phyloP scores from a whole-genome alignment of 2,888 invertebrate genomes.

The Epinotia bilunana region DNA sequence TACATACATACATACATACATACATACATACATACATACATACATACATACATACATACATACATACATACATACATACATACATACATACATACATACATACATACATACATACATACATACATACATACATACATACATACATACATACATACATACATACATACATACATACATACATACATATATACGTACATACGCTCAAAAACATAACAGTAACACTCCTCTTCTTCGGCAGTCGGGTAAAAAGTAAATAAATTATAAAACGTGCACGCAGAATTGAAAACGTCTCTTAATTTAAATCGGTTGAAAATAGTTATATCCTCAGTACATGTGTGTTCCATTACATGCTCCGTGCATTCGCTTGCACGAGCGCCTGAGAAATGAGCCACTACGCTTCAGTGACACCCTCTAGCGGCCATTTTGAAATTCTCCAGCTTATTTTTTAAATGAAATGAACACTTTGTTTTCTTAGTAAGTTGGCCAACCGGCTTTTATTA shows the following conservation, averaged over 20 bases:
- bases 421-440: conserved; percentile 34
- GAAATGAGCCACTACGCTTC: conserved; percentile 34
- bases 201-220: too few relatives aligned
- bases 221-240: too few relatives aligned
- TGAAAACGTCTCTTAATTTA: background rate
- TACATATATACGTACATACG: too few relatives aligned
- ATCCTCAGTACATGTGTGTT: conserved; percentile 1
- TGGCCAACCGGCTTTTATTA: conserved; percentile 25
- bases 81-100: too few relatives aligned
- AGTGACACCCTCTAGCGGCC: conserved; percentile 30
- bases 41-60: too few relatives aligned
- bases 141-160: too few relatives aligned
- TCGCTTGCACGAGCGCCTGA: conserved; percentile 18
- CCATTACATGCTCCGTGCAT: conserved; percentile 15
- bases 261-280: background rate
- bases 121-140: too few relatives aligned
- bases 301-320: conserved; percentile 3
- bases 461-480: conserved; percentile 33
- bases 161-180: too few relatives aligned
- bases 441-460: conserved; percentile 38
- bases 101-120: too few relatives aligned
- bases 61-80: too few relatives aligned
- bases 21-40: too few relatives aligned
- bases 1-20: too few relatives aligned
- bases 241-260: background rate